Evolutionary conservation across 2,113 vertebrate genomes (phyloP).

Genomic region (Varanus salvator): DNA sequence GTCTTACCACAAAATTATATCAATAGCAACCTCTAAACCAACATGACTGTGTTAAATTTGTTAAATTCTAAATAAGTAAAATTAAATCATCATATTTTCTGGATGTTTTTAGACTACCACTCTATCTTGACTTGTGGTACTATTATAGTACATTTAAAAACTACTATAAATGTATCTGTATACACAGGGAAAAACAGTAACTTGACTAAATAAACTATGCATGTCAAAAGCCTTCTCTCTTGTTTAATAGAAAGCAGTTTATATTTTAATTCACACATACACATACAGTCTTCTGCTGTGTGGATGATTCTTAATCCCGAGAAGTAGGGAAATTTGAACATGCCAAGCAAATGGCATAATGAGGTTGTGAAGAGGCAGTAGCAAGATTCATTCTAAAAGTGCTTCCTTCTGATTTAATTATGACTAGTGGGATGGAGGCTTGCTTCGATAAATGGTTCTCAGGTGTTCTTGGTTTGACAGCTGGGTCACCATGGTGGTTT

Average conservation of each 20-base stretch:
- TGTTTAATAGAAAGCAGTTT: conserved; percentile 25
- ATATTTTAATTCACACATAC: neutral
- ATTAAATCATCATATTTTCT: neutral
- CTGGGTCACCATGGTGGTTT: neutral
- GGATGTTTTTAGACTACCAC: neutral
- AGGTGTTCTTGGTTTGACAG: neutral
- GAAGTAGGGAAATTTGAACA: neutral
- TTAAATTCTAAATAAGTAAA: neutral
- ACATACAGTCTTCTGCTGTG: neutral
- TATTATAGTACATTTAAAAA: neutral
- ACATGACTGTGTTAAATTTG: neutral
- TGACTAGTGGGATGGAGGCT: conserved; percentile 5
- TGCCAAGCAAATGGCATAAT: conserved; percentile 42
- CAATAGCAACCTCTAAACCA: neutral
- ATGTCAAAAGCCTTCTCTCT: neutral
- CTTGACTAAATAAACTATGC: conserved; percentile 11
- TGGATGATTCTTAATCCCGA: conserved; percentile 27
- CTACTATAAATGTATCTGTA: neutral
- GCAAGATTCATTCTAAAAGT: conserved; percentile 34
- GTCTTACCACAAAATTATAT: neutral
- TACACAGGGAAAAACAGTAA: neutral
- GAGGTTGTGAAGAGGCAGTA: conserved; percentile 46
- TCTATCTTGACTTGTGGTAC: neutral
- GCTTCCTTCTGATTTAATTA: conserved; percentile 28
- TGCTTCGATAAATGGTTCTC: conserved; percentile 19